phyloP scores from a whole-genome alignment of 2,113 vertebrate species.

The Elephantulus edwardii region DNA sequence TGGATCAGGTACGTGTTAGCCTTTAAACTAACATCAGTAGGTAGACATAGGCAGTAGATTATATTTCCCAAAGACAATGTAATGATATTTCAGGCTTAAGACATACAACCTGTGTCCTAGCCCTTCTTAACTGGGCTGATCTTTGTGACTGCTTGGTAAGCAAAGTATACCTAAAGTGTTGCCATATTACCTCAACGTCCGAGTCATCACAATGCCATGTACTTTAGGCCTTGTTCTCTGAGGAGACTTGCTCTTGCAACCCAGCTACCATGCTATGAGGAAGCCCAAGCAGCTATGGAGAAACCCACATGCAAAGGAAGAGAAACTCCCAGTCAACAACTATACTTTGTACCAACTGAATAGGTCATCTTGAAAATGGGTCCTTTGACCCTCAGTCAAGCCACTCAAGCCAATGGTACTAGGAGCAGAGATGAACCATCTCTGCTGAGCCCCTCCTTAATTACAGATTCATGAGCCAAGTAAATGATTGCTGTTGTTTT shows the following conservation, averaged over 20 bases:
- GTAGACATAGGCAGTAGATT: fast-evolving
- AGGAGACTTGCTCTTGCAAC: background rate
- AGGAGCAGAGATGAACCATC: background rate
- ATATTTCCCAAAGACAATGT: background rate
- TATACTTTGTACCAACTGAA: fast-evolving
- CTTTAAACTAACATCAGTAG: background rate
- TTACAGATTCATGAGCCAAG: background rate
- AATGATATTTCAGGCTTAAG: fast-evolving
- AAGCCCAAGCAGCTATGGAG: background rate
- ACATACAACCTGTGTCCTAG: background rate
- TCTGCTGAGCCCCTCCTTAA: background rate
- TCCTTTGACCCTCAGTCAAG: background rate
- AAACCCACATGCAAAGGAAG: background rate
- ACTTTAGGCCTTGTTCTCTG: fast-evolving
- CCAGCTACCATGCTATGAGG: background rate
- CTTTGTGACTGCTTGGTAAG: background rate
- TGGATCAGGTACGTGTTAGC: no score
- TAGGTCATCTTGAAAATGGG: background rate
- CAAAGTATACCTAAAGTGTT: fast-evolving
- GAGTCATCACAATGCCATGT: fast-evolving
- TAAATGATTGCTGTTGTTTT: background rate
- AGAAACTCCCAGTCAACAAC: background rate
- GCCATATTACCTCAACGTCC: fast-evolving
- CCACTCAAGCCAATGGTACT: fast-evolving
- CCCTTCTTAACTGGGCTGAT: background rate